These are phyloP conservation scores for Latrodectus elegans DNA, from an alignment of 2,888 invertebrate species.

Conservation along the genomic window DNA sequence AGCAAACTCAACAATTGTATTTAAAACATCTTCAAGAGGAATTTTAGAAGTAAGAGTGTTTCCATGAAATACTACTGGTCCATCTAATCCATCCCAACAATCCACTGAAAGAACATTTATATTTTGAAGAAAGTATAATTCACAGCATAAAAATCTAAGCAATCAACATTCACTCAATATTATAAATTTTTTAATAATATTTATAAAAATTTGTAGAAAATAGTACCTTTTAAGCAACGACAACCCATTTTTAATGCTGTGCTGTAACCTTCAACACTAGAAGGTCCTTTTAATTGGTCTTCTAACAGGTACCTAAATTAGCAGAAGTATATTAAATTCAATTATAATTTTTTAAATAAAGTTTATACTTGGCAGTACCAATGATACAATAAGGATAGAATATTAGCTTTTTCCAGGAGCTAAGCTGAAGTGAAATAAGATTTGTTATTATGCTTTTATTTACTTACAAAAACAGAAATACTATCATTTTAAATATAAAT, in stretches of 20 bases:
- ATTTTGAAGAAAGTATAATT: too few relatives aligned
- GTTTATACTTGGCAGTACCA: too few relatives aligned
- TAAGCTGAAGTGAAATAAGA: too few relatives aligned
- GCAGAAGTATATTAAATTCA: background rate
- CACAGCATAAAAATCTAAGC: too few relatives aligned
- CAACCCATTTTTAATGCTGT: conserved; percentile 77
- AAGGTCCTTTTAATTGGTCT: conserved; percentile 77
- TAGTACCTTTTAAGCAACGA: conserved; percentile 75
- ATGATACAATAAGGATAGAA: too few relatives aligned
- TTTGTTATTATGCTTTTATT: too few relatives aligned
- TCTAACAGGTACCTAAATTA: conserved; percentile 76
- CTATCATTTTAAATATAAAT: too few relatives aligned
- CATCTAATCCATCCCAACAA: conserved; percentile 78
- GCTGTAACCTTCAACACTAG: conserved; percentile 77
- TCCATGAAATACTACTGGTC: conserved; percentile 78
- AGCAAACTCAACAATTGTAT: conserved; percentile 76
- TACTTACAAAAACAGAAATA: too few relatives aligned
- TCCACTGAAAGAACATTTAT: conserved; percentile 76
- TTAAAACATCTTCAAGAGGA: conserved; percentile 72
- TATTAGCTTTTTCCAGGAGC: too few relatives aligned
- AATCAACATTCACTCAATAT: background rate
- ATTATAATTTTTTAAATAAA: too few relatives aligned
- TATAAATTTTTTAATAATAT: too few relatives aligned
- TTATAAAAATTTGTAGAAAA: background rate
- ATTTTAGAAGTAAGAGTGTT: conserved; percentile 78